phyloP scores from a whole-genome alignment of 2,113 vertebrate species.

The Panthera leo region DNA sequence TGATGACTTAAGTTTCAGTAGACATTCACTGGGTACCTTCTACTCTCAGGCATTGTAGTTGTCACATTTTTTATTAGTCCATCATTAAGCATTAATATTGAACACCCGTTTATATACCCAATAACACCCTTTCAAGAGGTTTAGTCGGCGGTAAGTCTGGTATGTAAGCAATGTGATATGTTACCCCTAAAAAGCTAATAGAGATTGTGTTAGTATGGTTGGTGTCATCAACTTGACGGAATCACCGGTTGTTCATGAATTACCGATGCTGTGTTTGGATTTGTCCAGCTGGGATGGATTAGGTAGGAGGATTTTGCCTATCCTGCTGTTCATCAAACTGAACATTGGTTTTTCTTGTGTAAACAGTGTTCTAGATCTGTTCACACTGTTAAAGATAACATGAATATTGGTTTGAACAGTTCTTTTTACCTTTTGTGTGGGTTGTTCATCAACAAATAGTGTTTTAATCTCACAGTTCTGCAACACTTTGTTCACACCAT shows the following conservation, averaged over 20 bases:
- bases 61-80: background rate
- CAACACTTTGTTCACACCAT: background rate
- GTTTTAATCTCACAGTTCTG: background rate
- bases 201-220: too few species aligned
- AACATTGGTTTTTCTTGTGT: background rate
- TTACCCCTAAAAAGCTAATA: too few species aligned
- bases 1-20: background rate
- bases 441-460: background rate
- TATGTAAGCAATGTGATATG: background rate
- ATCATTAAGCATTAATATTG: background rate
- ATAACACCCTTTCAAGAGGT: too few species aligned
- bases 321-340: background rate
- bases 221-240: background rate
- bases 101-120: background rate
- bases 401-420: background rate
- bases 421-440: background rate
- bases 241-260: background rate
- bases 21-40: rapidly evolving
- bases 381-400: background rate
- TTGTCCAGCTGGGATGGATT: background rate
- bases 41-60: background rate
- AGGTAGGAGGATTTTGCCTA: background rate
- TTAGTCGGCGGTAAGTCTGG: background rate
- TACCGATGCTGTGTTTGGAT: background rate
- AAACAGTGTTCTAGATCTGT: background rate